phyloP scores from a whole-genome alignment of 2,113 vertebrate species.

The Solea senegalensis region DNA sequence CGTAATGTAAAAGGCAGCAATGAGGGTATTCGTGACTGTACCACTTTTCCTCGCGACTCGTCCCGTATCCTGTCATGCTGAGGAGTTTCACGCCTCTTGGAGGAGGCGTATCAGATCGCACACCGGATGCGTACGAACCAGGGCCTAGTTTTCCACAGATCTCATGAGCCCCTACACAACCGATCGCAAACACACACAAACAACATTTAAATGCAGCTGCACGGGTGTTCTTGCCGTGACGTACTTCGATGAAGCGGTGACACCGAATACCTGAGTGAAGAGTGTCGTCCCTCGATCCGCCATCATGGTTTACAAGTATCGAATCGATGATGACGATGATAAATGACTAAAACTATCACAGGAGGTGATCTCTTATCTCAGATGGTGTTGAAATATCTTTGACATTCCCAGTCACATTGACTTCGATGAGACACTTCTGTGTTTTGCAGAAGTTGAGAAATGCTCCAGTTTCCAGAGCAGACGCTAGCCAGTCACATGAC shows the following conservation, averaged over 20 bases:
- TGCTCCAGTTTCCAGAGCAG: too few species aligned
- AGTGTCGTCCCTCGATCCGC: neutral
- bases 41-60: constrained; percentile 33
- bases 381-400: constrained; percentile 45
- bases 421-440: neutral
- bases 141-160: constrained; percentile 1
- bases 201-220: neutral
- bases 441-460: too few species aligned
- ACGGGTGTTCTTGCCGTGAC: neutral
- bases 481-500: too few species aligned
- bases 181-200: constrained; percentile 57
- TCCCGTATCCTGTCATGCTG: constrained; percentile 55
- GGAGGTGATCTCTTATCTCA: constrained; percentile 46
- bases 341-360: constrained; percentile 27
- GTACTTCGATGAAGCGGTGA: neutral
- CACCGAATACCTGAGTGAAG: neutral
- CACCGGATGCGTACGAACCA: constrained; percentile 29
- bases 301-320: neutral
- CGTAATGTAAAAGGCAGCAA: neutral
- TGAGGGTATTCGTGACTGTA: constrained; percentile 75
- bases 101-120: constrained; percentile 43
- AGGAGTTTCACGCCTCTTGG: constrained; percentile 47
- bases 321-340: constrained; percentile 15
- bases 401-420: neutral
- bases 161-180: constrained; percentile 72